Evolutionary conservation across 30 jellyfish, hydroid and myxozoan genomes (phyloP).

Genomic region (Euphysa ruthae): DNA sequence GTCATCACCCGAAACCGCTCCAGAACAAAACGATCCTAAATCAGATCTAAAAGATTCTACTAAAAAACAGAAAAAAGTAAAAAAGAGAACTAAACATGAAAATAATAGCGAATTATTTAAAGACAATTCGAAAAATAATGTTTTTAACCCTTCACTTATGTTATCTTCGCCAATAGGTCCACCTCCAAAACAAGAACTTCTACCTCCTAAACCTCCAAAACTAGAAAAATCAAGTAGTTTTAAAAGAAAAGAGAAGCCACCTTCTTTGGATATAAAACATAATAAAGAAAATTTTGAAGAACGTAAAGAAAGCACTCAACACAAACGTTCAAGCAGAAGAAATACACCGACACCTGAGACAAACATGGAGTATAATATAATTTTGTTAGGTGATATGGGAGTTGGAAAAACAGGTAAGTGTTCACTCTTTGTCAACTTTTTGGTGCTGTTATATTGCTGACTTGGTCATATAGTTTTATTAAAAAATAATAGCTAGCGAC

Average conservation of each 20-base stretch:
- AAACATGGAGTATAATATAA: constrained; percentile 36
- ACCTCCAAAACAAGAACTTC: neutral
- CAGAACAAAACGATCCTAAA: constrained; percentile 12
- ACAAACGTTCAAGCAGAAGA: neutral
- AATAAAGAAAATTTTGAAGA: neutral
- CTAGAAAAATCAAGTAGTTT: constrained; percentile 15
- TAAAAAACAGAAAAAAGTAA: constrained; percentile 7
- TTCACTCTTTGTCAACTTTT: neutral
- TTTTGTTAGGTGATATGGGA: constrained; percentile 46
- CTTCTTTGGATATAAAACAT: neutral
- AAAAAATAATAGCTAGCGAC: too few relatives aligned
- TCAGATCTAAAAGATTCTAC: neutral
- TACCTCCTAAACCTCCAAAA: neutral
- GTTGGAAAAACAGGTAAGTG: constrained; percentile 70
- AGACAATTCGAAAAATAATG: neutral
- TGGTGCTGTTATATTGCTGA: neutral
- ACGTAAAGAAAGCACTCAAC: neutral
- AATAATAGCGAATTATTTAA: neutral
- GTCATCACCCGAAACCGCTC: constrained; percentile 27
- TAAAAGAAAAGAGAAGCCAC: neutral
- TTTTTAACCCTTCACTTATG: neutral
- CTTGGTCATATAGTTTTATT: neutral
- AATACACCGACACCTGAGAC: neutral
- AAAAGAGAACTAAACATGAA: neutral
- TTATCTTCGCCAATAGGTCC: neutral